phyloP scores from a whole-genome alignment of 1,140 invertebrate genomes.

The Zaprionus tsacasi region DNA sequence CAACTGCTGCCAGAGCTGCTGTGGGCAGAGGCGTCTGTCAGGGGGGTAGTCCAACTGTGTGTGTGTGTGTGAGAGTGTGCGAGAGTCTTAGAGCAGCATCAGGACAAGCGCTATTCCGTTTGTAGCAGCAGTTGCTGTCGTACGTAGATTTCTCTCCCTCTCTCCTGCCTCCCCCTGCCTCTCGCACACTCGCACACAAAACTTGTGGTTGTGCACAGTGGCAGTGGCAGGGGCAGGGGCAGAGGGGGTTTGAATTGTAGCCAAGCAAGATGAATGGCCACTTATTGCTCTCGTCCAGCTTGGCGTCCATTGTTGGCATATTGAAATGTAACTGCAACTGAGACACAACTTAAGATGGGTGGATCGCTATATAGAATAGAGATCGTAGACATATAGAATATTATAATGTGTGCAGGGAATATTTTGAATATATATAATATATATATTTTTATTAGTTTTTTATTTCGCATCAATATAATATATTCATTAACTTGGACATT shows the following conservation, averaged over 20 bases:
- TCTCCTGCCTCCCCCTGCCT: constrained; percentile 7
- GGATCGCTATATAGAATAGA: not conserved
- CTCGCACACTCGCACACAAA: not conserved
- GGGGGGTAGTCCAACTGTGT: not conserved
- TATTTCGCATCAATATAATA: too few species aligned
- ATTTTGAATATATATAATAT: too few species aligned
- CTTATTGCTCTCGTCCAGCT: constrained; percentile 54
- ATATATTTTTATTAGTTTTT: too few species aligned
- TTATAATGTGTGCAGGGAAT: too few species aligned
- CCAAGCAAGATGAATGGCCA: constrained; percentile 72
- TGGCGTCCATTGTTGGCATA: constrained; percentile 44
- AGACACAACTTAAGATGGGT: constrained; percentile 49
- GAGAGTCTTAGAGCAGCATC: constrained; percentile 8
- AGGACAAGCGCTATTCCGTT: constrained; percentile 28
- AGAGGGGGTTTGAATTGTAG: constrained; percentile 33
- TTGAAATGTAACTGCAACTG: constrained; percentile 56
- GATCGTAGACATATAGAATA: not conserved
- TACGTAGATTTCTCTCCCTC: constrained; percentile 22
- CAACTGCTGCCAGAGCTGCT: constrained; percentile 67
- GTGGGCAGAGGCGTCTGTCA: constrained; percentile 41
- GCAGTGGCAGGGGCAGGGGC: not conserved
- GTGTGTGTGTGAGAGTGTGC: not conserved
- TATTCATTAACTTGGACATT: too few species aligned
- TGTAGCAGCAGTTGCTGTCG: constrained; percentile 42
- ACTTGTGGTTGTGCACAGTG: constrained; percentile 60